Evolutionary conservation across 2,797 vertebrate species (phyloP).

Genomic region (Percopsis omiscomaycus): DNA sequence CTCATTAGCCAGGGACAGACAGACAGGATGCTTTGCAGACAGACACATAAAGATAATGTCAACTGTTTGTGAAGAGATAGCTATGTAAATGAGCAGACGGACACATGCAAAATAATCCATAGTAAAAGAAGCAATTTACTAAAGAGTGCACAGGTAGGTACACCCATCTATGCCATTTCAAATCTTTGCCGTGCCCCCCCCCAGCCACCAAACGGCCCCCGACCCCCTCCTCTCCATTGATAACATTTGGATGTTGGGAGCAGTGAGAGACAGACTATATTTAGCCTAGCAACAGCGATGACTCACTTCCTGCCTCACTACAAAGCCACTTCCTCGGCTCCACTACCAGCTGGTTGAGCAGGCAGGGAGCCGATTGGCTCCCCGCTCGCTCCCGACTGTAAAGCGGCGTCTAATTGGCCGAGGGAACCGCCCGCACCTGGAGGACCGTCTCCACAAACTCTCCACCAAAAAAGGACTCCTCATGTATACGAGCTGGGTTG

Average conservation of each 20-base stretch:
- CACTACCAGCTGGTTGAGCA: constrained; percentile 59
- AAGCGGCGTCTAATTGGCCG: constrained; percentile 54
- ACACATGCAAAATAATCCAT: constrained; percentile 16
- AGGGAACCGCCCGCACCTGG: constrained; percentile 32
- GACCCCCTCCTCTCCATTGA: constrained; percentile 48
- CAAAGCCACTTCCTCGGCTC: constrained; percentile 76
- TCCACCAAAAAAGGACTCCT: constrained; percentile 2
- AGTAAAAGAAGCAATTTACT: neutral
- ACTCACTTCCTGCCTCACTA: constrained; percentile 80
- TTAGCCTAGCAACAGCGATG: constrained; percentile 77
- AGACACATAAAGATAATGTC: no score
- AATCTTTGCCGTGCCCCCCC: constrained; percentile 7
- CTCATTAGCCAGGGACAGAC: neutral
- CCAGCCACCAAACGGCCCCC: constrained; percentile 3
- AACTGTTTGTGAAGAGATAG: neutral
- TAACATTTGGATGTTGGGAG: constrained; percentile 48
- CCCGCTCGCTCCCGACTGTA: constrained; percentile 38
- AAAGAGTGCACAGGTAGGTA: neutral
- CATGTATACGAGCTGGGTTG: neutral
- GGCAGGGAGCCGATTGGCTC: constrained; percentile 59
- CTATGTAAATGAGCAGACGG: neutral
- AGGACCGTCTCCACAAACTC: constrained; percentile 26
- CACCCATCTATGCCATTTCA: neutral
- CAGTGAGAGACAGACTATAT: constrained; percentile 61
- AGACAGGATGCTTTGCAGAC: neutral